Evolutionary conservation across 2,113 vertebrate species (phyloP).

Genomic region (Cacatua alba): DNA sequence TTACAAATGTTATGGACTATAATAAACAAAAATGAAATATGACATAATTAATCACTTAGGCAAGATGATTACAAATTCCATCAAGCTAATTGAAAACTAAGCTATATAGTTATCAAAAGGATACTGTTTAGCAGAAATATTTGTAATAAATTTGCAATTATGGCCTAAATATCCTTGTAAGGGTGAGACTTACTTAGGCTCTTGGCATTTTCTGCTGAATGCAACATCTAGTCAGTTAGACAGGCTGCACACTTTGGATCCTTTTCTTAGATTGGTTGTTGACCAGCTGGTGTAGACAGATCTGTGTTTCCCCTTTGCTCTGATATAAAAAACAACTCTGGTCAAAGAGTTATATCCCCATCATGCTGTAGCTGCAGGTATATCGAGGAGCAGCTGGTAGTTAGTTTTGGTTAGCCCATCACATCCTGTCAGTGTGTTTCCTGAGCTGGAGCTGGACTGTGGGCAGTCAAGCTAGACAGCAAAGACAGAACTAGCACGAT

Average conservation of each 20-base stretch:
- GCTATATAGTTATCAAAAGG: background rate
- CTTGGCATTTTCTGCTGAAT: background rate
- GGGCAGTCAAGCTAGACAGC: background rate
- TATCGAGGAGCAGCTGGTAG: background rate
- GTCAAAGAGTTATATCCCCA: background rate
- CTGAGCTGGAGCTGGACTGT: background rate
- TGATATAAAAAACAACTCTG: background rate
- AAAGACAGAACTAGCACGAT: background rate
- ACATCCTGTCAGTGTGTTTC: background rate
- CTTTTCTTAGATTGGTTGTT: background rate
- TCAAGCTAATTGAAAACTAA: slow-evolving; percentile 42
- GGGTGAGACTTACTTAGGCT: background rate
- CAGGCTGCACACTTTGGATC: background rate
- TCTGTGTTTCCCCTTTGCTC: background rate
- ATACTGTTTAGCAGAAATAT: background rate
- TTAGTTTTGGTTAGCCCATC: background rate
- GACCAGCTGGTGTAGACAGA: background rate
- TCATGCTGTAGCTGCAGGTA: background rate
- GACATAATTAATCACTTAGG: slow-evolving; percentile 32
- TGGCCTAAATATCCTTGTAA: background rate
- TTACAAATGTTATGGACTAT: background rate
- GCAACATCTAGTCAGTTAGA: background rate
- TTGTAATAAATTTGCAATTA: background rate
- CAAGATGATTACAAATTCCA: slow-evolving; percentile 10
- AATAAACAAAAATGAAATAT: slow-evolving; percentile 45